Percentiles rank a stretch among this genome's conserved stretches.
These are phyloP conservation scores for Zoanthus sansibaricus DNA, from an alignment of 92 coral and sea anemone genomes.

Conservation along the genomic window DNA sequence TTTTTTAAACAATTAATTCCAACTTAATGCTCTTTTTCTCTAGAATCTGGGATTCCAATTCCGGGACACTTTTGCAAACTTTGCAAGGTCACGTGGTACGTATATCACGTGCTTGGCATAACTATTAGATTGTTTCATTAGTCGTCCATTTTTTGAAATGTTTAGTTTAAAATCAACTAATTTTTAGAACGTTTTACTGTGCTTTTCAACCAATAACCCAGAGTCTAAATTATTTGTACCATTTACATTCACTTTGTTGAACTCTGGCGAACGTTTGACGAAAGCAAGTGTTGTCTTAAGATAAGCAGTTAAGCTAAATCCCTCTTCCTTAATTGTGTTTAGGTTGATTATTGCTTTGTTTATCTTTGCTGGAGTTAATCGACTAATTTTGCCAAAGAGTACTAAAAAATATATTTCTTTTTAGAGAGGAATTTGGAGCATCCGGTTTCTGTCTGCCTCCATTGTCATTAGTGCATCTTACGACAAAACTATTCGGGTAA, in stretches of 20 bases:
- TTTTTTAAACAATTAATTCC: background rate
- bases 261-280: background rate
- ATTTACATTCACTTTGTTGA: too few relatives aligned
- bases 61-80: slow-evolving; percentile 84
- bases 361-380: too few relatives aligned
- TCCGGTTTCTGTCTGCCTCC: slow-evolving; percentile 87
- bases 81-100: slow-evolving; percentile 93
- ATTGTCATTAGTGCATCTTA: slow-evolving; percentile 91
- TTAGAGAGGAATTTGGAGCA: slow-evolving; percentile 96
- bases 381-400: too few relatives aligned
- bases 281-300: too few relatives aligned
- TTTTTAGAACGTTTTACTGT: too few relatives aligned
- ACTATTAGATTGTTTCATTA: background rate
- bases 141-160: background rate
- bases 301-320: too few relatives aligned
- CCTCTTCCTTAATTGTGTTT: too few relatives aligned
- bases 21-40: background rate
- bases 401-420: background rate
- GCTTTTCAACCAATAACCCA: too few relatives aligned
- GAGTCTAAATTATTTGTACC: too few relatives aligned
- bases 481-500: slow-evolving; percentile 93
- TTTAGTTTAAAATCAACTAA: background rate
- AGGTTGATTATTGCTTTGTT: too few relatives aligned
- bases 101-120: background rate
- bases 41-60: slow-evolving; percentile 90